These are phyloP conservation scores for Aethes cnicana DNA, from an alignment of 2,888 invertebrate species.

Conservation along the genomic window DNA sequence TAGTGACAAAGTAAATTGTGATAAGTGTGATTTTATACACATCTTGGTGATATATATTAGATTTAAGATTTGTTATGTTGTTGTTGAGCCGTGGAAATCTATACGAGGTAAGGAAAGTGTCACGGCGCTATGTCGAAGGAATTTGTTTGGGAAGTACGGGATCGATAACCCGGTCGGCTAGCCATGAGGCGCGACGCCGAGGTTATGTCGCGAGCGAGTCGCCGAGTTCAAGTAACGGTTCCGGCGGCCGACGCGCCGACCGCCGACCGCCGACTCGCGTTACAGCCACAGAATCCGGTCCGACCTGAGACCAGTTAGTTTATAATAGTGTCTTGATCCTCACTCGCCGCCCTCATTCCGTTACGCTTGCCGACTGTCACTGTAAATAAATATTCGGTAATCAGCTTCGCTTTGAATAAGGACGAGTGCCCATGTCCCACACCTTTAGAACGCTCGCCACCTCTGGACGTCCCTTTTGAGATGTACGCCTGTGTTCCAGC, in stretches of 20 bases:
- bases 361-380: constrained; percentile 70
- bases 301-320: constrained; percentile 71
- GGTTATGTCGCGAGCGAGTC: constrained; percentile 79
- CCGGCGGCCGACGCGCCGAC: constrained; percentile 54
- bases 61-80: constrained; percentile 79
- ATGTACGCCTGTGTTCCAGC: constrained; percentile 83
- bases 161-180: constrained; percentile 80
- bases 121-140: constrained; percentile 51
- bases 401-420: constrained; percentile 68
- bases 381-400: constrained; percentile 76
- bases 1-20: constrained; percentile 79
- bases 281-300: constrained; percentile 76
- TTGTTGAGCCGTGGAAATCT: constrained; percentile 70
- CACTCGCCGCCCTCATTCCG: constrained; percentile 77
- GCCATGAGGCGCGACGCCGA: constrained; percentile 80
- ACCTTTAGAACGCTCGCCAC: constrained; percentile 78
- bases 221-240: constrained; percentile 81
- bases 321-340: constrained; percentile 74
- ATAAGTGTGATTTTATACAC: constrained; percentile 81
- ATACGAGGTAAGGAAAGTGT: constrained; percentile 71
- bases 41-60: constrained; percentile 77
- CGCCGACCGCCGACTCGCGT: constrained; percentile 53
- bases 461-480: constrained; percentile 78
- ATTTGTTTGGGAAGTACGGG: constrained; percentile 78
- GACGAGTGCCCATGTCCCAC: constrained; percentile 63